These are phyloP conservation scores for Tolypeutes matacus DNA, from an alignment of 2,797 vertebrate species.

Conservation along the genomic window DNA sequence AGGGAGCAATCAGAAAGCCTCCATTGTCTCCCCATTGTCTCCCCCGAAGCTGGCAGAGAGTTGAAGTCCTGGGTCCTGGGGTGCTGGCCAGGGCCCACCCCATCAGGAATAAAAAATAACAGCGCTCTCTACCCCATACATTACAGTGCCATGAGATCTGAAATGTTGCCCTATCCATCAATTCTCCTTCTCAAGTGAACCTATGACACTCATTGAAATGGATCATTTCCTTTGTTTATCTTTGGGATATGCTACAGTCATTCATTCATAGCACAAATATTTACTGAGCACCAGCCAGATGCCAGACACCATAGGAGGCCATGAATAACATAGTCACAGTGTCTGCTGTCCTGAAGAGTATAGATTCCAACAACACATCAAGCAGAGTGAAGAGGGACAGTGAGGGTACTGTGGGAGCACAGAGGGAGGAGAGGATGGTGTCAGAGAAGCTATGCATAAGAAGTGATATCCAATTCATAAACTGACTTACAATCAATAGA, in stretches of 20 bases:
- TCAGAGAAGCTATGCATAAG: not conserved
- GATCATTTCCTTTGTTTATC: not conserved
- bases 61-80: not conserved
- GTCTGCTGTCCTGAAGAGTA: not conserved
- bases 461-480: not conserved
- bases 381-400: not conserved
- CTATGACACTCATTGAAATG: not conserved
- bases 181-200: not conserved
- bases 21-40: slow-evolving; percentile 14
- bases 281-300: not conserved
- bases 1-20: not conserved
- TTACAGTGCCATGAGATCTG: not conserved
- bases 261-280: not conserved
- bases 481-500: not conserved
- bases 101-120: not conserved
- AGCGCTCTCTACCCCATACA: accelerated
- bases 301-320: not conserved
- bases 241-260: not conserved
- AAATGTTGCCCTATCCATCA: not conserved
- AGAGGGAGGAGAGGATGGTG: not conserved
- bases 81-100: not conserved
- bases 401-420: not conserved
- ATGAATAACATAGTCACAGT: not conserved
- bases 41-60: not conserved
- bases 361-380: not conserved